Conservation (phyloP, 1,140 invertebrate genomes). For the Heliconius congener region DNA sequence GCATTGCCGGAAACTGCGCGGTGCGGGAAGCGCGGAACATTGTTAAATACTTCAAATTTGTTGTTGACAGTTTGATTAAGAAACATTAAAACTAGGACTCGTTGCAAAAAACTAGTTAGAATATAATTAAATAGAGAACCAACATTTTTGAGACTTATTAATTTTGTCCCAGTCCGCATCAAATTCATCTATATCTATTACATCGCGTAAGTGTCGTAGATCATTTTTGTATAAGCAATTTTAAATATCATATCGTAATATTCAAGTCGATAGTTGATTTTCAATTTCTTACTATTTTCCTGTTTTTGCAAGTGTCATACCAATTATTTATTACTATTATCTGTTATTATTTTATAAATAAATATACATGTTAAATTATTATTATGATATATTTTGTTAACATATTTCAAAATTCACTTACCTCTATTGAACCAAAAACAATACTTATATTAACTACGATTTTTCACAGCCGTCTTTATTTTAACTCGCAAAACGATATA, state of each 20-base stretch:
- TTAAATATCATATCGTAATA: background rate
- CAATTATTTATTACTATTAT: background rate
- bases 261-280: background rate
- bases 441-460: too few relatives aligned
- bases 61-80: background rate
- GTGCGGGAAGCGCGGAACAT: background rate
- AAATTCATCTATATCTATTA: background rate
- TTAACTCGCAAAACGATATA: too few relatives aligned
- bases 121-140: too few relatives aligned
- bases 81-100: background rate
- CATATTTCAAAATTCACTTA: too few relatives aligned
- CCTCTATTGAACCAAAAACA: too few relatives aligned
- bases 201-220: background rate
- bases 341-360: background rate
- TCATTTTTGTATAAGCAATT: background rate
- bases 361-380: too few relatives aligned
- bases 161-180: too few relatives aligned
- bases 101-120: background rate
- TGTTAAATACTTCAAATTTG: background rate
- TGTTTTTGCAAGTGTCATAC: background rate
- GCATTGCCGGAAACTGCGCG: constrained; percentile 21
- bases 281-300: background rate
- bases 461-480: too few relatives aligned
- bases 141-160: too few relatives aligned
- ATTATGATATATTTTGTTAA: too few relatives aligned